phyloP scores from a whole-genome alignment of 2,113 vertebrate species.

The Festucalex cinctus region DNA sequence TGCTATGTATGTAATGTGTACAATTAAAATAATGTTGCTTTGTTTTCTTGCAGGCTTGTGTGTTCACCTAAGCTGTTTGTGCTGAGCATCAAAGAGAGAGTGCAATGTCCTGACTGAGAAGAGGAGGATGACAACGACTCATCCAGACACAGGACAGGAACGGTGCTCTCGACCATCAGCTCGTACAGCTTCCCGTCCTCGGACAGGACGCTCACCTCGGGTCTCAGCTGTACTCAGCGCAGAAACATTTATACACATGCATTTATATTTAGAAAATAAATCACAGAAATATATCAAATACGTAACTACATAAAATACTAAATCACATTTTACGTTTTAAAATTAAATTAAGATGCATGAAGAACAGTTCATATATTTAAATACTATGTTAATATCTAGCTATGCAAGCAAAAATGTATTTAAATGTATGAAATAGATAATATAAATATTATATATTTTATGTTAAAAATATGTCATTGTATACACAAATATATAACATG shows the following conservation, averaged over 20 bases:
- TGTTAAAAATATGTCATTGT: too few species aligned
- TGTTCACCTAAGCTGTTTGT: conserved; percentile 75
- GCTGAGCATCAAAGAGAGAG: conserved; percentile 75
- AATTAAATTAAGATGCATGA: too few species aligned
- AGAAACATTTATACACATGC: not conserved
- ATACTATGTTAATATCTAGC: too few species aligned
- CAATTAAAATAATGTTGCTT: too few species aligned
- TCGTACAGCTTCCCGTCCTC: conserved; percentile 81
- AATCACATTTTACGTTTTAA: too few species aligned
- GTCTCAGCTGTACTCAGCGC: conserved; percentile 66
- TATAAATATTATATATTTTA: too few species aligned
- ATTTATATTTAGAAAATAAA: not conserved
- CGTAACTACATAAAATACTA: too few species aligned
- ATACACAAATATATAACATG: too few species aligned
- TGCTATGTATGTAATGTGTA: too few species aligned
- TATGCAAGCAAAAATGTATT: too few species aligned
- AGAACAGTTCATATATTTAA: too few species aligned
- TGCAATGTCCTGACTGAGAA: conserved; percentile 66
- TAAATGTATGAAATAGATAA: too few species aligned
- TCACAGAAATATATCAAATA: not conserved
- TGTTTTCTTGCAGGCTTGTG: not conserved
- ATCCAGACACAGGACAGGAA: conserved; percentile 78
- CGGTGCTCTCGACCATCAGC: conserved; percentile 77
- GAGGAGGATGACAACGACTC: conserved; percentile 33
- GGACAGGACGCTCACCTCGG: conserved; percentile 71